Percentiles rank a stretch among this genome's conserved stretches.
Evolutionary conservation across 2,797 vertebrate genomes (phyloP).

Genomic region (Fistularia commersonii): DNA sequence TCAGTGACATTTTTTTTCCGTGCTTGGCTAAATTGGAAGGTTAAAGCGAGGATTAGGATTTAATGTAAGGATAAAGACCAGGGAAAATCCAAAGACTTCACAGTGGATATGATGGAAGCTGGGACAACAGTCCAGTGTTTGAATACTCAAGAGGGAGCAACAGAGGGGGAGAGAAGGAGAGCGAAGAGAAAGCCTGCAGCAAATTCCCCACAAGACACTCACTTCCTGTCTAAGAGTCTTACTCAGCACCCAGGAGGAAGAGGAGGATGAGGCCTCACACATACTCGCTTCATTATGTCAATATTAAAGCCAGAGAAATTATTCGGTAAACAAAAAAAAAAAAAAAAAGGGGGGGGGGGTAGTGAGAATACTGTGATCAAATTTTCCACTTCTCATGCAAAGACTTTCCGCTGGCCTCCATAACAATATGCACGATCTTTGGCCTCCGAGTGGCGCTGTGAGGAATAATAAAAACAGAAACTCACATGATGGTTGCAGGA

Average conservation of each 20-base stretch:
- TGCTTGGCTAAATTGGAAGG: conserved; percentile 5
- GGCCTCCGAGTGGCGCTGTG: neutral
- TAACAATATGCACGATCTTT: conserved; percentile 1
- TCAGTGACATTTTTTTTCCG: neutral
- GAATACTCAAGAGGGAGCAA: conserved; percentile 44
- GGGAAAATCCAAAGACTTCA: conserved; percentile 35
- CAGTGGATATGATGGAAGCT: conserved; percentile 45
- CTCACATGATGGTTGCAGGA: too few species aligned
- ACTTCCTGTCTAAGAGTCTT: conserved; percentile 74
- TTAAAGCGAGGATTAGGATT: conserved; percentile 18
- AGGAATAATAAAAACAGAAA: too few species aligned
- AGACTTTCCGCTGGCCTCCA: conserved; percentile 7
- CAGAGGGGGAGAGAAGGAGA: conserved; percentile 19
- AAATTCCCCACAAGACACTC: conserved; percentile 71
- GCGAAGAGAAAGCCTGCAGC: conserved; percentile 55
- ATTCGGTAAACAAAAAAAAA: conserved; percentile 5
- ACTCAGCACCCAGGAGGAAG: conserved; percentile 67
- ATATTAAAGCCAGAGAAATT: conserved; percentile 11
- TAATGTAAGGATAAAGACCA: conserved; percentile 23
- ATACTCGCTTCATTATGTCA: conserved; percentile 27
- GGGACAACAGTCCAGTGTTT: conserved; percentile 65
- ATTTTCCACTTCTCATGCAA: conserved; percentile 5
- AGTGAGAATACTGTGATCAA: too few species aligned
- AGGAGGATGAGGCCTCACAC: conserved; percentile 51
- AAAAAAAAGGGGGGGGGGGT: neutral